Base-by-base conservation (phyloP, 2,888 invertebrate species). In the Meta bourneti region DNA sequence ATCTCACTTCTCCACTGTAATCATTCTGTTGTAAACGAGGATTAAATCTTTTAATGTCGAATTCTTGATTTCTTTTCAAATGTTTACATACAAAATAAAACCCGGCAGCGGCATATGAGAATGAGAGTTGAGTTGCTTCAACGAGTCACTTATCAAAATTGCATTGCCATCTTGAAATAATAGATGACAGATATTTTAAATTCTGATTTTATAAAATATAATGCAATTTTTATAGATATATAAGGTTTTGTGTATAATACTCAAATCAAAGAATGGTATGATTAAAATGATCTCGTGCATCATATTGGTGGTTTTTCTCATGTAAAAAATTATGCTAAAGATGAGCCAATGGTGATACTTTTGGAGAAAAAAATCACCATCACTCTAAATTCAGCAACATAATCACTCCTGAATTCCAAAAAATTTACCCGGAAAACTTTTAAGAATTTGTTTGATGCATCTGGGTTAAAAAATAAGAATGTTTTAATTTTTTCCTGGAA, bases 381-480 rank as follows among this genome's bases (percentile, higher is more conserved):
- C n/a, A 19, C 20, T 72, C 16, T 4, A 16, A n/a, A 19, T 20
- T 7, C 61, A 61, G 79, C 79, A 79, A 69, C 79, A 61, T 34
- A 79, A 49, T 79, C 61, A 34, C 79, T 61, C 61, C 20, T 77
- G 16, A 69, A 34, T 61, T 16, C 9, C 19, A 34, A 34, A 13
- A 9, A 75, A 54, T 61, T 75, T 84, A 74, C 84, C 84, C 78
- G 78, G 78, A 78, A 78, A 61, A 61, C 61, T 61, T 8, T 61
- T 61, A 13, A 34, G 20, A 34, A 19, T 52, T 78, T 78, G 9
- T n/a, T 11, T 52, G 75, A 20, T 16, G 1, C 16, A 11, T 2
- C 16, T 20, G 34, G 20, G 34, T 20, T 77, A 7, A 77, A 52
- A n/a, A 7, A 11, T 19, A 78, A 78, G n/a, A 8, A 52, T 75